Evolutionary conservation across 1,140 invertebrate species (phyloP), one percentile per base, ranked within the genome.

Genomic region (Latrodectus geometricus): DNA sequence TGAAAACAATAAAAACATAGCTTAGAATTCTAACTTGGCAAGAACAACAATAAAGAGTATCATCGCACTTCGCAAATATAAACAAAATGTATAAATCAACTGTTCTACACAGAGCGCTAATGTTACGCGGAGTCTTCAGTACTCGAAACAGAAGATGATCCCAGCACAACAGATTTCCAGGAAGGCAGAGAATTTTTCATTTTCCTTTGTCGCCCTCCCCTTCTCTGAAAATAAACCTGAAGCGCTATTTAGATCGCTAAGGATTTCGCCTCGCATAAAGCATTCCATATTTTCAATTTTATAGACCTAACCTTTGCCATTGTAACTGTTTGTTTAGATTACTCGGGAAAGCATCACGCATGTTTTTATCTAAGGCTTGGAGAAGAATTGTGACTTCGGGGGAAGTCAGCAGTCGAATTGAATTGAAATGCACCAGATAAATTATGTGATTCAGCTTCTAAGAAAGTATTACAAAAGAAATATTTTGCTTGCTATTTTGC

Each of bases 261-360:
- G 52, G 74, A 76, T 76, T 61, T 76, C 14, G 74, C n/a, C 8
- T 61, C 66, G 52, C n/a, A 52, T 76, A 66, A 73, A 80, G 49
- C 50, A 48, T 70, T 80, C 78, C 78, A 80, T 72, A 80, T 80
- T 80, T 80, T 54, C 68, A n/a, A 21, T 80, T 78, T 80, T 80
- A 70, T 80, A 17, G 65, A 48, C 9, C 17, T 14, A 70, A 49
- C 66, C 20, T 54, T 54, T 54, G 78, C 23, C 17, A 23, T 23
- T 50, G 23, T 17, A 74, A 50, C 49, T 74, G 49, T 50, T 50
- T n/a, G 52, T 74, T 74, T 50, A 50, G 72, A 35, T 48, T 74
- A 50, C 52, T 74, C 48, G 17, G 49, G n/a, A 12, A 52, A 17
- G 17, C 52, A 50, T 52, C 17, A 50, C 15, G 17, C 9, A 5